Evolutionary conservation across 2,113 vertebrate genomes (phyloP).

Genomic region (Centropus bengalensis): DNA sequence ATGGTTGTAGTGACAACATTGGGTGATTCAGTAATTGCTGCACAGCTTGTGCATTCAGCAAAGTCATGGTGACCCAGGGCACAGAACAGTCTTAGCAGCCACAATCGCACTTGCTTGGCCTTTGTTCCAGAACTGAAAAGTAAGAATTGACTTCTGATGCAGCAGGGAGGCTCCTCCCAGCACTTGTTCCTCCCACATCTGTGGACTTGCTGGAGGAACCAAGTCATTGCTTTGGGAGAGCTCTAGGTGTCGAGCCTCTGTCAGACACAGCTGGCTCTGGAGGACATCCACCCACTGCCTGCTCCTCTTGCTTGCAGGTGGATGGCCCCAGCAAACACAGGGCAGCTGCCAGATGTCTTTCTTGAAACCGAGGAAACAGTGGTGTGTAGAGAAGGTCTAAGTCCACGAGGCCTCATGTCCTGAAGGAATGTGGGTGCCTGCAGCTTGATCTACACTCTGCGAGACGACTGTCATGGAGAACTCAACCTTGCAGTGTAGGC

Average conservation of each 20-base stretch:
- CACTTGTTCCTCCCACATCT: background rate
- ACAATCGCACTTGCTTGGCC: background rate
- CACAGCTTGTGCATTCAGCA: background rate
- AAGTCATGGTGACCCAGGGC: conserved; percentile 40
- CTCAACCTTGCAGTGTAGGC: background rate
- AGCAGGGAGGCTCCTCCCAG: background rate
- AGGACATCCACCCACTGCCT: background rate
- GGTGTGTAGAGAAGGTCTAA: background rate
- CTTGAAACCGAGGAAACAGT: background rate
- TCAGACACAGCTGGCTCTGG: background rate
- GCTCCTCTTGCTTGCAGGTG: background rate
- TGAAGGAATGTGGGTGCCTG: background rate
- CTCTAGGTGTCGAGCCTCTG: background rate
- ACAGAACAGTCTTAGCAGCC: background rate
- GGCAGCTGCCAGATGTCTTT: background rate
- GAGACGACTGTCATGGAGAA: background rate
- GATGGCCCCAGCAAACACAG: background rate
- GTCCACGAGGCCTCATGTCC: background rate
- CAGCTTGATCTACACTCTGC: background rate
- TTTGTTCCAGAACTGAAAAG: conserved; percentile 12
- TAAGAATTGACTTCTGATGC: background rate
- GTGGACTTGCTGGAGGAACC: background rate
- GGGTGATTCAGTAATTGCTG: conserved; percentile 33
- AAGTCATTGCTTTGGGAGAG: background rate
- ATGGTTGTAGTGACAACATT: background rate